phyloP scores from a whole-genome alignment of 2,797 vertebrate species.

The Novumbra hubbsi region DNA sequence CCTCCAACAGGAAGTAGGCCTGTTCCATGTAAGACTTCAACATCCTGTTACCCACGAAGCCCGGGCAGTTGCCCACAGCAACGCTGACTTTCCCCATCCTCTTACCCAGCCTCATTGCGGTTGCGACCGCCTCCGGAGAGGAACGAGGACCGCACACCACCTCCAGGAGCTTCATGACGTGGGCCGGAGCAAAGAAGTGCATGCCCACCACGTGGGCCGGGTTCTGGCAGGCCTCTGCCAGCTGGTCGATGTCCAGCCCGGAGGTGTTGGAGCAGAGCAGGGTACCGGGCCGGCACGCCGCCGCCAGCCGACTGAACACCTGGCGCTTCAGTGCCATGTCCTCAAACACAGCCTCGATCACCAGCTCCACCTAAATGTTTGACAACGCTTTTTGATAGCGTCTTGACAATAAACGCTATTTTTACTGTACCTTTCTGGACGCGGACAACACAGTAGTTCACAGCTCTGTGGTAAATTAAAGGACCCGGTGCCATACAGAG shows the following conservation, averaged over 20 bases:
- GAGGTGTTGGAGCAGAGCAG: constrained; percentile 90
- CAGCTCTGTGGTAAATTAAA: neutral
- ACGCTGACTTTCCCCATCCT: constrained; percentile 84
- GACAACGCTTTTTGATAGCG: neutral
- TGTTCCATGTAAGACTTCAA: constrained; percentile 75
- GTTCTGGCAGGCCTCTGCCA: constrained; percentile 75
- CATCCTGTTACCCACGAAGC: constrained; percentile 93
- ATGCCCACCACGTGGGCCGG: constrained; percentile 87
- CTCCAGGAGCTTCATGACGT: constrained; percentile 90
- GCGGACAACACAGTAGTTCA: neutral
- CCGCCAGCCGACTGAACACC: constrained; percentile 81
- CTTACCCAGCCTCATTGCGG: constrained; percentile 82
- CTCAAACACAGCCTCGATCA: constrained; percentile 94
- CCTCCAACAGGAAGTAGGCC: constrained; percentile 84
- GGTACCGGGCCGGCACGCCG: constrained; percentile 75
- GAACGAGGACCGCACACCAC: constrained; percentile 79
- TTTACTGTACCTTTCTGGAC: too few species aligned
- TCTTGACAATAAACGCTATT: neutral
- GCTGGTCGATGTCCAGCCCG: constrained; percentile 79
- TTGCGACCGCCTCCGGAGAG: constrained; percentile 79
- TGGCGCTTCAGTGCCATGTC: constrained; percentile 84
- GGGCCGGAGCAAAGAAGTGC: constrained; percentile 92
- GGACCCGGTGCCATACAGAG: neutral
- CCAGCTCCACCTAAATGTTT: constrained; percentile 49
- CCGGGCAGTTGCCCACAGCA: constrained; percentile 87